A percentile compares a stretch with the other conserved stretches of the same genome.
Conservation (phyloP, 1,140 invertebrate genomes). For the Solenopsis invicta region DNA sequence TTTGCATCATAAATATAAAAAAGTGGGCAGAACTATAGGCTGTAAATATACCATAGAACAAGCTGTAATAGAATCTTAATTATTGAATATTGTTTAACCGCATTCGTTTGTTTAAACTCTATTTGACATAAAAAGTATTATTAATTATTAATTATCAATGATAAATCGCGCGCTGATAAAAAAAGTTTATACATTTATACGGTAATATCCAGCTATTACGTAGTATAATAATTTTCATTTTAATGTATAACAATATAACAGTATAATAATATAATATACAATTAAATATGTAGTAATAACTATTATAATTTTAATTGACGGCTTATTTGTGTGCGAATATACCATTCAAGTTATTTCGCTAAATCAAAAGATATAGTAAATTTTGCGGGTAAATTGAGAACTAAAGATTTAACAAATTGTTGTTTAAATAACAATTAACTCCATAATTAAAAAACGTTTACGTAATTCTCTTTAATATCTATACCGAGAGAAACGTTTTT, state of each 20-base stretch:
- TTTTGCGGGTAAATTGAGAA: not conserved
- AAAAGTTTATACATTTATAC: constrained; percentile 8
- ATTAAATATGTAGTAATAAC: constrained; percentile 30
- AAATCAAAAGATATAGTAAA: constrained; percentile 8
- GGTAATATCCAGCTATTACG: not conserved
- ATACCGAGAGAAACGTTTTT: not conserved
- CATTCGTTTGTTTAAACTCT: not conserved
- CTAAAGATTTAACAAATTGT: not conserved
- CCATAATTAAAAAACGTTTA: not conserved
- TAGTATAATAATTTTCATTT: constrained; percentile 15
- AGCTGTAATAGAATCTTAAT: not conserved
- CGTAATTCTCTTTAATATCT: not conserved
- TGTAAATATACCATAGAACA: constrained; percentile 15
- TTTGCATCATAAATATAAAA: constrained; percentile 58
- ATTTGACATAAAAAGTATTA: not conserved
- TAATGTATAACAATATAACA: not conserved
- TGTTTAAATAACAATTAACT: constrained; percentile 13
- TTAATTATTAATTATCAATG: constrained; percentile 2
- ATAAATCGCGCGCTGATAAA: not conserved
- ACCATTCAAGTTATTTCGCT: constrained; percentile 9
- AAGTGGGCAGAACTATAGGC: not conserved
- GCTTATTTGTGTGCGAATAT: not conserved
- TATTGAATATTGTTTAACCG: not conserved
- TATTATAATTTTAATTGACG: constrained; percentile 21
- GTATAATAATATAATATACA: not conserved